These are phyloP conservation scores for Nesogale talazaci DNA, from an alignment of 2,113 vertebrate species.

Conservation along the genomic window DNA sequence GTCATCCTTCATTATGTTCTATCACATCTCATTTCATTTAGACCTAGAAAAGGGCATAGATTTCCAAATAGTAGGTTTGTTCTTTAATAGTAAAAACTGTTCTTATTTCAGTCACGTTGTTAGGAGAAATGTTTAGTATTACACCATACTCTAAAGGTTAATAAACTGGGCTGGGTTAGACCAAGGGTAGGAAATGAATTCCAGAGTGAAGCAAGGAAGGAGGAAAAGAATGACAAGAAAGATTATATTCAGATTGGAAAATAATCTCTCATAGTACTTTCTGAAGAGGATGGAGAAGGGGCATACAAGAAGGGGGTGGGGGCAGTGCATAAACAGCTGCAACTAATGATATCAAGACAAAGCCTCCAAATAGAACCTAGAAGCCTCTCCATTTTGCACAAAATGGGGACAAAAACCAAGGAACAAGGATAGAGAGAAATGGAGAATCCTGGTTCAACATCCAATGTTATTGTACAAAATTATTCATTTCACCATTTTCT, in stretches of 20 bases:
- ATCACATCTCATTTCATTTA: not conserved
- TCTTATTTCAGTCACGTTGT: not conserved
- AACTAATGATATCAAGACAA: not conserved
- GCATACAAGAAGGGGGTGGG: not conserved
- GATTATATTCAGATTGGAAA: slow-evolving; percentile 20
- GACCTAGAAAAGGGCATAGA: not conserved
- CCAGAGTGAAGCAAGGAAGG: slow-evolving; percentile 50
- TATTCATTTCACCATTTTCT: slow-evolving; percentile 4
- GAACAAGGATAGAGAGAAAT: slow-evolving; percentile 34
- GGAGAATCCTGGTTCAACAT: not conserved
- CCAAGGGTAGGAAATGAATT: slow-evolving; percentile 31
- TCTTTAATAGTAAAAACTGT: slow-evolving; percentile 25
- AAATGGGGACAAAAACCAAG: slow-evolving; percentile 1
- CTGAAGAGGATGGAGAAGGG: not conserved
- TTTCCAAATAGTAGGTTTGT: slow-evolving; percentile 21
- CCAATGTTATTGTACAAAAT: not conserved
- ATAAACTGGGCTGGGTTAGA: slow-evolving; percentile 18
- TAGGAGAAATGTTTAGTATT: slow-evolving; percentile 35
- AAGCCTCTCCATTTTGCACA: not conserved
- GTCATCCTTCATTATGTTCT: not conserved
- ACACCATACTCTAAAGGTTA: slow-evolving; percentile 8
- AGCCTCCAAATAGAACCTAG: not conserved
- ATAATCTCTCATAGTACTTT: slow-evolving; percentile 3
- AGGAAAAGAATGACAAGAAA: slow-evolving; percentile 39
- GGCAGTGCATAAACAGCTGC: not conserved